Evolutionary conservation across 2,113 vertebrate species (phyloP), one percentile per base, ranked within the genome.

Genomic region (Chaetorhynchus papuensis): DNA sequence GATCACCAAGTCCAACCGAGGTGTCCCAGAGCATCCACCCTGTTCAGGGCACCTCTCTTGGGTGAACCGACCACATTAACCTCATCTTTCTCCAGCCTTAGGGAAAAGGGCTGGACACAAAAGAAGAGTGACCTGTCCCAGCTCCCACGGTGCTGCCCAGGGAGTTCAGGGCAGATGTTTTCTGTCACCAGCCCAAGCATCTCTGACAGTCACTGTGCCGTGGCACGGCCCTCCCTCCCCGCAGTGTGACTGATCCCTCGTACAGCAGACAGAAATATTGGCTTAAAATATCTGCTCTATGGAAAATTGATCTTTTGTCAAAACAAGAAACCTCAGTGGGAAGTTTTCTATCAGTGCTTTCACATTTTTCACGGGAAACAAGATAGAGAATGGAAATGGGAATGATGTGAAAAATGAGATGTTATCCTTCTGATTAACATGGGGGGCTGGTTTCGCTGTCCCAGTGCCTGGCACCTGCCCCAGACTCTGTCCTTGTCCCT

Each of bases 221-320:
- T 4, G 30, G 24, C 52, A 64, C 0, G 0, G 11, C 53, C 22
- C 72, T 87, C 50, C 45, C 54, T 84, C 27, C 24, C 19, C 4
- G 1, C n/a, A 13, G 26, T n/a, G 60, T 76, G 87, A 57, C 39
- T 87, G 72, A 31, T 61, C 42, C 50, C 47, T 87, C 4, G 0
- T 42, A n/a, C n/a, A 87, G 50, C 47, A 75, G 56, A 41, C 45
- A 91, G 65, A 91, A 95, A 81, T 75, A 95, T 59, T 66, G 90
- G 52, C 78, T 66, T 78, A 63, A 89, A 93, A 78, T 82, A 87
- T 21, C 60, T 93, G n/a, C 47, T 78, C 74, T 78, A 71, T 66
- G 56, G 31, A 66, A 83, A 96, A 78, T 66, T 14, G 41, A 81
- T 87, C 52, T 95, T 94, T 90, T 77, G 69, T 92, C 94, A 89